Percentiles rank a stretch among this genome's conserved stretches.
These are phyloP conservation scores for Philantomba maxwellii DNA, from an alignment of 2,113 vertebrate species.

Conservation along the genomic window DNA sequence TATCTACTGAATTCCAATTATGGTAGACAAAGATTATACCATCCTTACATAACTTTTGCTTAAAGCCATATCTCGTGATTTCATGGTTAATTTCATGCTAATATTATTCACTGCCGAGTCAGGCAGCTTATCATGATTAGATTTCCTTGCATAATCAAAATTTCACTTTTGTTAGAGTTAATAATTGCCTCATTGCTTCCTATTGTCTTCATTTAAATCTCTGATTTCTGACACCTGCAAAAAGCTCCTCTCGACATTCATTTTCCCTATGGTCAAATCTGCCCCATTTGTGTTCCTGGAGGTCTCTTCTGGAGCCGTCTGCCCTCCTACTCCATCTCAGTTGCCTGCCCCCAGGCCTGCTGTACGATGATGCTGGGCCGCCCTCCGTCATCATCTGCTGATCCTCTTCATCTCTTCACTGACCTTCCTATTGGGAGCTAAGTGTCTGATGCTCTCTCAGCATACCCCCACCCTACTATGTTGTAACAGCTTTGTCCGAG, in stretches of 20 bases:
- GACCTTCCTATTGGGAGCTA: not conserved
- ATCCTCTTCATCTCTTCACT: not conserved
- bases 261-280: not conserved
- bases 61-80: not conserved
- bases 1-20: not conserved
- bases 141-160: not conserved
- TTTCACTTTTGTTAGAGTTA: not conserved
- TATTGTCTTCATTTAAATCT: not conserved
- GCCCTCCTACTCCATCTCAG: not conserved
- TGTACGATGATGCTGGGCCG: not conserved
- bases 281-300: not conserved
- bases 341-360: not conserved
- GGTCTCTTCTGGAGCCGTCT: not conserved
- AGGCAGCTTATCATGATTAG: not conserved
- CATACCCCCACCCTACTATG: not conserved
- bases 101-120: not conserved
- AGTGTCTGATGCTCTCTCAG: not conserved
- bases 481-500: not conserved
- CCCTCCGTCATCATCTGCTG: not conserved
- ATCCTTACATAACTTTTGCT: not conserved
- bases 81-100: not conserved
- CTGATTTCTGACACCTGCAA: not conserved
- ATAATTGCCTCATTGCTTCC: not conserved
- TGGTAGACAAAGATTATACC: not conserved
- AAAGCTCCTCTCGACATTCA: not conserved